Base-by-base conservation (phyloP, 2,888 invertebrate species). In the Drosophila buzzatii region DNA sequence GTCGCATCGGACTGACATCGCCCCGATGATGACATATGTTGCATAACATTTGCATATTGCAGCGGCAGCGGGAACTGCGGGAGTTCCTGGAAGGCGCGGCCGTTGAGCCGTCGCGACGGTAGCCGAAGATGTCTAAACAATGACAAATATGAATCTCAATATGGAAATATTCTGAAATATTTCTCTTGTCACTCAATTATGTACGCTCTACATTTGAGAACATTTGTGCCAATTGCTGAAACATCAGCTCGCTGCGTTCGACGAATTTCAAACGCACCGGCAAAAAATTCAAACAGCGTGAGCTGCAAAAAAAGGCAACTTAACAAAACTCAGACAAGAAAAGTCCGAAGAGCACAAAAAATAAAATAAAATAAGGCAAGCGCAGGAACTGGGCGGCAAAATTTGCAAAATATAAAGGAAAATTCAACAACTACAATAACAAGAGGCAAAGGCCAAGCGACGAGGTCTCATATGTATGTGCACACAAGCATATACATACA, bases 41-140 rank as follows among this genome's bases (percentile, higher is more conserved):
- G 85, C 72, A 70, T 70, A 87, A 82, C 63, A 87, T 89, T 89
- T 84, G 85, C 87, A 87, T 89, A 87, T 71, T 73, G 76, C 68
- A 65, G 7, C 0, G 18, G 14, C 18, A 20, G 18, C 20, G 33
- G 51, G 3, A 18, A 20, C 51, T 14, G 35, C 71, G 47, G 62
- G 63, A 66, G 68, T 73, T 76, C 69, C 64, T 6, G 61, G 57
- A 64, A 75, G 49, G 59, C 66, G 64, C 60, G 75, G 70, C 76
- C 53, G 68, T 47, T 23, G 16, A 39, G 73, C 68, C 71, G 78
- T 62, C 73, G 51, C 71, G 75, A 68, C 74, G 55, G 78, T 65
- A 73, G 76, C 69, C 44, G 73, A 65, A 62, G 65, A 68, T 76
- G 79, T 85, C 79, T 62, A 80, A 82, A 80, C 80, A 84, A 83